Evolutionary conservation across 1,140 invertebrate species (phyloP).

Genomic region (Drosophila paulistorum): DNA sequence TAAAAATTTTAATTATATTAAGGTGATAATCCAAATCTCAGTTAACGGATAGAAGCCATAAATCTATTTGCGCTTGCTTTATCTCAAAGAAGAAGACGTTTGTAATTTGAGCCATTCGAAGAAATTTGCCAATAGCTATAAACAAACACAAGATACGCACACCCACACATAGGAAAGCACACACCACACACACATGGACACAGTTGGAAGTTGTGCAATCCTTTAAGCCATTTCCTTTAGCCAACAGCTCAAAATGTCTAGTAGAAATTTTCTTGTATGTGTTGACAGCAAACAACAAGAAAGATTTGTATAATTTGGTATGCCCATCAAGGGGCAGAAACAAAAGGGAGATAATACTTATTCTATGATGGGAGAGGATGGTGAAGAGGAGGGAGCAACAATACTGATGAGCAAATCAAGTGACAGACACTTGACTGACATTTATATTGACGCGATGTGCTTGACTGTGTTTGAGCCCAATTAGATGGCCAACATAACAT

Average conservation of each 20-base stretch:
- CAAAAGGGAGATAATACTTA: not conserved
- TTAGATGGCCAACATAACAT: conserved; percentile 57
- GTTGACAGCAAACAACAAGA: conserved; percentile 27
- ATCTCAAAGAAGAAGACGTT: not conserved
- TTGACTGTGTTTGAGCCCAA: conserved; percentile 37
- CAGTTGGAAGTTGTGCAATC: conserved; percentile 1
- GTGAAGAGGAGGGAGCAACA: not conserved
- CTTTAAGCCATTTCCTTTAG: conserved; percentile 21
- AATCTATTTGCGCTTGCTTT: not conserved
- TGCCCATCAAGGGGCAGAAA: not conserved
- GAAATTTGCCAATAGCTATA: conserved; percentile 4
- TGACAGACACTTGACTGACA: conserved; percentile 58
- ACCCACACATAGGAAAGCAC: not conserved
- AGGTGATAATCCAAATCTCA: conserved; percentile 1
- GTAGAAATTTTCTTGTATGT: conserved; percentile 14
- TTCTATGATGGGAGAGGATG: not conserved
- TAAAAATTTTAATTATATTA: conserved; percentile 2
- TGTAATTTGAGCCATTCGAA: conserved; percentile 5
- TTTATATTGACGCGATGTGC: conserved; percentile 64
- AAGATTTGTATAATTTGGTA: conserved; percentile 40
- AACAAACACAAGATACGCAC: not conserved
- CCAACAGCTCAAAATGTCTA: conserved; percentile 17
- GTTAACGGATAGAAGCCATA: not conserved
- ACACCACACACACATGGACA: not conserved
- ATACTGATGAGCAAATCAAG: conserved; percentile 35